Evolutionary conservation across 1,140 invertebrate genomes (phyloP).

Genomic region (Aphaenogaster rudis): DNA sequence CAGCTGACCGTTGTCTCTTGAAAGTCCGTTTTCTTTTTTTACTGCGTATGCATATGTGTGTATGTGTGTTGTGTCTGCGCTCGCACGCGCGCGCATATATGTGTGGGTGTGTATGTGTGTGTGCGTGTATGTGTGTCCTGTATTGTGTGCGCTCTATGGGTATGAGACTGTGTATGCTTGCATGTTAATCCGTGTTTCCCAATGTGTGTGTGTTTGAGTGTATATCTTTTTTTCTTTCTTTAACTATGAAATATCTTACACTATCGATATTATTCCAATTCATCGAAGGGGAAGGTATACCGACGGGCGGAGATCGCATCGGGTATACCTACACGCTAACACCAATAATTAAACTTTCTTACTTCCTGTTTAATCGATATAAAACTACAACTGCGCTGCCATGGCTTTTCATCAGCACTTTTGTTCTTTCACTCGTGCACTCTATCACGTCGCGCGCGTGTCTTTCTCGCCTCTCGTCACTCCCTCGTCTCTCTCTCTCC

Average conservation of each 20-base stretch:
- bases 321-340: slow-evolving; percentile 81
- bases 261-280: slow-evolving; percentile 84
- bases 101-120: not conserved
- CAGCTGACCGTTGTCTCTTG: slow-evolving; percentile 72
- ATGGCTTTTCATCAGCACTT: slow-evolving; percentile 70
- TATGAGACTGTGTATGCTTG: not conserved
- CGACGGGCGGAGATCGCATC: slow-evolving; percentile 72
- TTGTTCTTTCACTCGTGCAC: slow-evolving; percentile 64
- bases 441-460: slow-evolving; percentile 10
- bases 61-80: not conserved
- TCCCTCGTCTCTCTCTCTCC: slow-evolving; percentile 8
- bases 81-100: not conserved
- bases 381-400: slow-evolving; percentile 82
- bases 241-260: slow-evolving; percentile 84
- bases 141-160: not conserved
- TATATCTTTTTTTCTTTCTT: slow-evolving; percentile 68
- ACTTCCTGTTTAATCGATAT: slow-evolving; percentile 79
- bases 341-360: slow-evolving; percentile 82
- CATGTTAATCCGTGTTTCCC: not conserved
- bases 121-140: not conserved
- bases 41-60: slow-evolving; percentile 32
- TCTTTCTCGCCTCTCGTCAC: slow-evolving; percentile 7
- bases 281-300: slow-evolving; percentile 80
- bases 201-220: not conserved
- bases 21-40: slow-evolving; percentile 46